Base-by-base conservation (phyloP, 2,113 vertebrate species). In the Tupaia chinensis region DNA sequence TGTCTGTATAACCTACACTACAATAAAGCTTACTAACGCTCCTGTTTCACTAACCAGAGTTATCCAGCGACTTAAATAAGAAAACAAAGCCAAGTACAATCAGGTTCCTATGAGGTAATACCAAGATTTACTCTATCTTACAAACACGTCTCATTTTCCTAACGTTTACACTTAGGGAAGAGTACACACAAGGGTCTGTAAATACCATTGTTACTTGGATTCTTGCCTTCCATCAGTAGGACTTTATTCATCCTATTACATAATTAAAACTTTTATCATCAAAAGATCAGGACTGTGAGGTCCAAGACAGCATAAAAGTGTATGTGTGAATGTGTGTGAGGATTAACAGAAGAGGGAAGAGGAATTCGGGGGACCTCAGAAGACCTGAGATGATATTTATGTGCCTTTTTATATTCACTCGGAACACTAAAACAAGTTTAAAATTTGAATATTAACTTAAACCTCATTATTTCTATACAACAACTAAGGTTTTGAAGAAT, bases 311-410 rank as follows among this genome's bases (percentile, higher is more conserved):
- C 68, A 88, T n/a, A 15, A 78, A 97, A 79, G 11, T n/a, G 11
- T 69, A 11, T 5, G n/a, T 73, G 2, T 61, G 10, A 27, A 29
- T 14, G 7, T 32, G 22, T 56, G 11, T 9, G 44, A 10, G 54
- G 16, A 5, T 2, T 25, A 4, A 65, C 1, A 9, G 0, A 56
- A 1, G 1, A 5, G 8, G 58, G 15, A 3, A 73, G 13, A 9
- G 7, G 29, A 4, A 20, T 20, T 60, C 29, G 58, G 2, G 27
- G 85, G 23, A 78, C 2, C 1, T 61, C 34, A 90, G 12, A 34
- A 34, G 34, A 95, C 29, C 20, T 79, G 13, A 91, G 19, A 63
- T 73, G 32, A 65, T 10, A 63, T 34, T 53, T 65, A 66, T 32
- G 17, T 89, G 53, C 53, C 58, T 94, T 61, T 61, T 13, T 72